phyloP scores from a whole-genome alignment of 2,888 invertebrate species.

The Myopa testacea region DNA sequence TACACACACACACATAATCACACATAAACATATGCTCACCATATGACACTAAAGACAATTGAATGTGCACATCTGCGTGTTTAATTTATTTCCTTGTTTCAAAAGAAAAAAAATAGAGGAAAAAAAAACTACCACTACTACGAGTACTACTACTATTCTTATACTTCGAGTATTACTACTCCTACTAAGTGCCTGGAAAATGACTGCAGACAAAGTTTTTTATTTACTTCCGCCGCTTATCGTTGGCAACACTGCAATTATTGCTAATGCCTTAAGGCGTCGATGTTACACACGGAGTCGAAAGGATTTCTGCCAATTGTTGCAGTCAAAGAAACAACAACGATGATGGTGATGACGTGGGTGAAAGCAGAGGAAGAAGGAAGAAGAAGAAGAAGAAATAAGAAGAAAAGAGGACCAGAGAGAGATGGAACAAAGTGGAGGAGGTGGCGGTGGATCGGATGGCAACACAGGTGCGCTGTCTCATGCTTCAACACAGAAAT shows the following conservation, averaged over 20 bases:
- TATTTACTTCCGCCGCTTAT: slow-evolving; percentile 45
- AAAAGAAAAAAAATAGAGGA: background rate
- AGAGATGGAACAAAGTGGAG: slow-evolving; percentile 2
- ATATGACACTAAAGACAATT: slow-evolving; percentile 27
- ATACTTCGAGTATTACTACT: background rate
- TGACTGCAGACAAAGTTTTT: slow-evolving; percentile 45
- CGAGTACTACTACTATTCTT: background rate
- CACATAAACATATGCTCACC: background rate
- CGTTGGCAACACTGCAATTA: slow-evolving; percentile 54
- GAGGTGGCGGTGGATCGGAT: background rate
- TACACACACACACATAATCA: background rate
- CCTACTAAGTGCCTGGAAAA: slow-evolving; percentile 37
- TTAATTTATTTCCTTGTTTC: slow-evolving; percentile 29
- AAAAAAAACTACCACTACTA: background rate
- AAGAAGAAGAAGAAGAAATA: too few relatives aligned
- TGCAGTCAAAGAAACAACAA: slow-evolving; percentile 45
- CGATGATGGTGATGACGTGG: slow-evolving; percentile 20
- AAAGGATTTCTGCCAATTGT: slow-evolving; percentile 38
- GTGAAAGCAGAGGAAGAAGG: too few relatives aligned
- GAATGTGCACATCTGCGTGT: slow-evolving; percentile 34
- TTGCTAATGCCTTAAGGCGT: slow-evolving; percentile 64
- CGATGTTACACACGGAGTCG: slow-evolving; percentile 43
- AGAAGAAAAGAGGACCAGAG: background rate
- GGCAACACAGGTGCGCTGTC: slow-evolving; percentile 39
- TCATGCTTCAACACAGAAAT: slow-evolving; percentile 3